Conservation (phyloP, 1,140 invertebrate species). For the Campodea augens region DNA sequence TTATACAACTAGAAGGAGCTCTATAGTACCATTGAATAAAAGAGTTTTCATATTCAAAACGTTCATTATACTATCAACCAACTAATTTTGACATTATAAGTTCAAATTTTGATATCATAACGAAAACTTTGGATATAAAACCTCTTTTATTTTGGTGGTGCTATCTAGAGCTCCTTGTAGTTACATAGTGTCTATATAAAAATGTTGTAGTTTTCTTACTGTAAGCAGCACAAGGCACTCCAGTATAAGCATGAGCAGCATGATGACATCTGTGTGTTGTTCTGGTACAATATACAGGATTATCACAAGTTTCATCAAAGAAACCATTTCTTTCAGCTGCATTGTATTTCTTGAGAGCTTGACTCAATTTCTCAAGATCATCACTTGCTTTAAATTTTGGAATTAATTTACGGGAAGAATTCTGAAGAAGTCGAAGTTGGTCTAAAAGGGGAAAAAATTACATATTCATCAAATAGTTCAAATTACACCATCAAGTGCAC, state of each 20-base stretch:
- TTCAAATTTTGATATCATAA: neutral
- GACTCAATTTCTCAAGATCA: constrained; percentile 37
- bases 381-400: constrained; percentile 27
- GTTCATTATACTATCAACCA: constrained; percentile 7
- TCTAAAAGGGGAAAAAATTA: constrained; percentile 23
- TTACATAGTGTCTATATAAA: neutral
- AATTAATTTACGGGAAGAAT: constrained; percentile 33
- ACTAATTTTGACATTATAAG: constrained; percentile 3
- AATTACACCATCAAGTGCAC: neutral
- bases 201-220: constrained; percentile 35
- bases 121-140: neutral
- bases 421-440: constrained; percentile 56
- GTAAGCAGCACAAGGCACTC: constrained; percentile 62
- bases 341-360: constrained; percentile 21
- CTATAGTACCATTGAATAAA: neutral
- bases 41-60: neutral
- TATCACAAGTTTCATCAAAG: constrained; percentile 23
- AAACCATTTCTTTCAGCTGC: constrained; percentile 18
- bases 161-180: too few relatives aligned
- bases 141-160: too few relatives aligned
- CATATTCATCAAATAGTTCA: neutral
- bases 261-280: constrained; percentile 73
- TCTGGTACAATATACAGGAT: constrained; percentile 50
- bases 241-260: constrained; percentile 74
- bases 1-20: too few relatives aligned